phyloP scores from a whole-genome alignment of 2,797 vertebrate species.

The Helarctos malayanus region DNA sequence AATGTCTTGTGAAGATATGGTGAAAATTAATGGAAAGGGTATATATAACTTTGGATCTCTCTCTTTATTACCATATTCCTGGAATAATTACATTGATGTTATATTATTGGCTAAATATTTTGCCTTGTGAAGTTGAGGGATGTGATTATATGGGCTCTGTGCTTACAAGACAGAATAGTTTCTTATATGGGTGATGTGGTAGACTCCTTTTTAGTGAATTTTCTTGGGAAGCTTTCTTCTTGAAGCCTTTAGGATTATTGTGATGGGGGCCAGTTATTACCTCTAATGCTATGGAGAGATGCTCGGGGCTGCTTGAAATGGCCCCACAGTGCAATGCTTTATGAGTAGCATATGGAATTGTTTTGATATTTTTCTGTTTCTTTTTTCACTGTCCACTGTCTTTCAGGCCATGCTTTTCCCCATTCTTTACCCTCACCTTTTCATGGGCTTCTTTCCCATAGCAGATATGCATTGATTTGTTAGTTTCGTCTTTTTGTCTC shows the following conservation, averaged over 20 bases:
- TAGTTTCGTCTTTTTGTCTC: not conserved
- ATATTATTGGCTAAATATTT: constrained; percentile 2
- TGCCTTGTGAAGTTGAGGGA: not conserved
- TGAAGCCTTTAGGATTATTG: not conserved
- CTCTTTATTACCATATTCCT: not conserved
- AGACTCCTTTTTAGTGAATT: not conserved
- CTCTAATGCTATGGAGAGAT: not conserved
- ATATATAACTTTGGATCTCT: not conserved
- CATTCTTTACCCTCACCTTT: not conserved
- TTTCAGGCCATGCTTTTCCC: not conserved
- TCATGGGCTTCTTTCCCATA: not conserved
- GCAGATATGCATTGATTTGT: not conserved
- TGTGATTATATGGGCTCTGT: not conserved
- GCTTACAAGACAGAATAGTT: constrained; percentile 28
- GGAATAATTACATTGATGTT: not conserved
- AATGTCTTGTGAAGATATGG: not conserved
- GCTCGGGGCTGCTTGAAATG: not conserved
- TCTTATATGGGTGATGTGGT: not conserved
- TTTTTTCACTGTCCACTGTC: not conserved
- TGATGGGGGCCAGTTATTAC: not conserved
- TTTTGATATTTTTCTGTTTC: not conserved
- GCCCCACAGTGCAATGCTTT: not conserved
- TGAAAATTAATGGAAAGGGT: not conserved
- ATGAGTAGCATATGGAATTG: no score
- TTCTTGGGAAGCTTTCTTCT: not conserved